Percentiles rank a stretch among this genome's conserved stretches.
phyloP scores from a whole-genome alignment of 2,888 invertebrate species.

The Choristoneura rosaceana region DNA sequence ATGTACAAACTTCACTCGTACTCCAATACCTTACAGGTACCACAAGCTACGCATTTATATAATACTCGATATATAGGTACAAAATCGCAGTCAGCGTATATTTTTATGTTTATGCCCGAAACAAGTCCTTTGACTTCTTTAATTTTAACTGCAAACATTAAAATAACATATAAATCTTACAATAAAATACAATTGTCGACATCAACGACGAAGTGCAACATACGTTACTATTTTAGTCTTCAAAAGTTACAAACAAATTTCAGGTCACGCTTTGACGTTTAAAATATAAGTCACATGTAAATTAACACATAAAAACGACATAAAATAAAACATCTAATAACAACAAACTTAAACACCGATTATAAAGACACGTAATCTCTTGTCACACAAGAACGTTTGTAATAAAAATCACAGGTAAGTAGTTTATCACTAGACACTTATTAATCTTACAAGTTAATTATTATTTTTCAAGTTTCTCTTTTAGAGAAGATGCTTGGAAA shows the following conservation, averaged over 20 bases:
- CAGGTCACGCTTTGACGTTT: constrained; percentile 26
- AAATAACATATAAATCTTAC: constrained; percentile 4
- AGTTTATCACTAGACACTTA: constrained; percentile 72
- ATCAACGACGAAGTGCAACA: constrained; percentile 13
- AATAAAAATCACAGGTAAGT: constrained; percentile 81
- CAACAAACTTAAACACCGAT: constrained; percentile 58
- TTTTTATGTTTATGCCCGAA: constrained; percentile 8
- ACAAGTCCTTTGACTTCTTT: constrained; percentile 1
- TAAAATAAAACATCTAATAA: constrained; percentile 35
- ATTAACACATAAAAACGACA: constrained; percentile 16
- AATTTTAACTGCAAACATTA: constrained; percentile 6
- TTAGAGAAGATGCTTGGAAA: constrained; percentile 33
- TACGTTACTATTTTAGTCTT: constrained; percentile 1
- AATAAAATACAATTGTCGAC: constrained; percentile 15
- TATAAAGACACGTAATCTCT: constrained; percentile 60
- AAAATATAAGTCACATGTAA: constrained; percentile 8
- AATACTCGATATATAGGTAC: constrained; percentile 26
- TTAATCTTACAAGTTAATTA: constrained; percentile 47
- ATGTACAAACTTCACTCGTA: constrained; percentile 36
- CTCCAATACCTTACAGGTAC: constrained; percentile 28
- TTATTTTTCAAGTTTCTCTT: constrained; percentile 40
- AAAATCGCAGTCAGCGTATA: constrained; percentile 34
- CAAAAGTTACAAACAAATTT: constrained; percentile 10
- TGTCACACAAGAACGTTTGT: constrained; percentile 79
- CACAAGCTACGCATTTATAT: constrained; percentile 26